phyloP scores from a whole-genome alignment of 2,888 invertebrate species.

The Synergus itoensis region DNA sequence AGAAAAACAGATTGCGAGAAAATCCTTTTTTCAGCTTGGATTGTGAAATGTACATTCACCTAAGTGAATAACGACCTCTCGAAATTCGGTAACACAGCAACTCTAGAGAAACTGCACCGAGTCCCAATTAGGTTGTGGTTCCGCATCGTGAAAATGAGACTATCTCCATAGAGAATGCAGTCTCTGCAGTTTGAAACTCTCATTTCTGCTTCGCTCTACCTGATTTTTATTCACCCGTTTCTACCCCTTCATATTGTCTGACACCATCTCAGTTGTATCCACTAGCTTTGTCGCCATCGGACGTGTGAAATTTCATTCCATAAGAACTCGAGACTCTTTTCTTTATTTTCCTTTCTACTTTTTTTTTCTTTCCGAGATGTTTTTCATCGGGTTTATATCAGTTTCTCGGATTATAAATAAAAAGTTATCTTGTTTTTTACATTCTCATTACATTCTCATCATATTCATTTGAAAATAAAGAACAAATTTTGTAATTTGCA shows the following conservation, averaged over 20 bases:
- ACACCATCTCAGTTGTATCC: slow-evolving; percentile 31
- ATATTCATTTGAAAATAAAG: no score
- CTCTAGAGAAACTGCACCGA: slow-evolving; percentile 30
- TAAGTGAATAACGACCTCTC: slow-evolving; percentile 29
- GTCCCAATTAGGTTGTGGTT: slow-evolving; percentile 56
- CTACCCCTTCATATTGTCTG: slow-evolving; percentile 39
- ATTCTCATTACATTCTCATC: no score
- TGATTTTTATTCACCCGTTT: slow-evolving; percentile 41
- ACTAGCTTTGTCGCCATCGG: neutral
- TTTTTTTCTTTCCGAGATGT: neutral
- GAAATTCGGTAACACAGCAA: slow-evolving; percentile 13
- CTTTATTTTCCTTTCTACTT: neutral
- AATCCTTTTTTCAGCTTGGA: slow-evolving; percentile 3
- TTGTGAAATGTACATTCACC: neutral
- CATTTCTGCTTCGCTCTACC: slow-evolving; percentile 40
- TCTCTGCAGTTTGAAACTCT: neutral
- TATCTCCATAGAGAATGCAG: slow-evolving; percentile 32
- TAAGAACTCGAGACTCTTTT: slow-evolving; percentile 7
- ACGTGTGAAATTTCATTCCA: slow-evolving; percentile 48
- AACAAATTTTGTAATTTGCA: no score
- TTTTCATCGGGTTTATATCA: no score
- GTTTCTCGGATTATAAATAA: no score
- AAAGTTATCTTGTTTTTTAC: neutral
- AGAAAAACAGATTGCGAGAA: slow-evolving; percentile 3
- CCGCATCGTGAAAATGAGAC: slow-evolving; percentile 56